Percentiles rank a stretch among this genome's conserved stretches.
Conservation (phyloP, 2,797 vertebrate species). For the Forpus xanthops region DNA sequence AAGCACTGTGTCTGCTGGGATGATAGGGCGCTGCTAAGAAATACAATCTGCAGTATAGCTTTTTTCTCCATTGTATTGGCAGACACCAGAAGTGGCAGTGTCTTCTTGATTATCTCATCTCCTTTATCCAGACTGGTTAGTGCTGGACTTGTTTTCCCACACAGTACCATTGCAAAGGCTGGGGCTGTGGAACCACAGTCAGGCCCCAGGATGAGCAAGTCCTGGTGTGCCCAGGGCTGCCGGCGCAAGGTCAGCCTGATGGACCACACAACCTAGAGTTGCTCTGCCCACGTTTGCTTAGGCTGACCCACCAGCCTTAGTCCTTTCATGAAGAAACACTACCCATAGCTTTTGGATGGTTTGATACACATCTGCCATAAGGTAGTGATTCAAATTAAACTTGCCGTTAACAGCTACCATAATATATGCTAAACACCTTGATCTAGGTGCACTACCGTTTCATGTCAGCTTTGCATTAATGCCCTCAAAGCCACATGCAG, state of each 20-base stretch:
- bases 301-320: neutral
- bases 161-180: neutral
- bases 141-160: neutral
- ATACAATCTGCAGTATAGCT: neutral
- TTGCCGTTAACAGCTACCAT: rapidly evolving
- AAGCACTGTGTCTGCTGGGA: neutral
- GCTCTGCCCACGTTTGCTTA: rapidly evolving
- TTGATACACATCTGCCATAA: neutral
- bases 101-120: neutral
- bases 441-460: neutral
- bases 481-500: neutral
- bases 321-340: neutral
- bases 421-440: neutral
- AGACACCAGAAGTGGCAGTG: neutral
- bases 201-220: neutral
- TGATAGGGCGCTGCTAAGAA: neutral
- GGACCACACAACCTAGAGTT: neutral
- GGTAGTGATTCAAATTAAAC: neutral
- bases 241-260: neutral
- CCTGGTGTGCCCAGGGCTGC: neutral
- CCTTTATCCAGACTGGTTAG: neutral
- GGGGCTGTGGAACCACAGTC: neutral
- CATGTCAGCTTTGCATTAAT: neutral
- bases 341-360: neutral
- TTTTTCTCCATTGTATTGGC: neutral